Evolutionary conservation across 92 coral and sea anemone genomes (phyloP).

Genomic region (Actinernus sp.): DNA sequence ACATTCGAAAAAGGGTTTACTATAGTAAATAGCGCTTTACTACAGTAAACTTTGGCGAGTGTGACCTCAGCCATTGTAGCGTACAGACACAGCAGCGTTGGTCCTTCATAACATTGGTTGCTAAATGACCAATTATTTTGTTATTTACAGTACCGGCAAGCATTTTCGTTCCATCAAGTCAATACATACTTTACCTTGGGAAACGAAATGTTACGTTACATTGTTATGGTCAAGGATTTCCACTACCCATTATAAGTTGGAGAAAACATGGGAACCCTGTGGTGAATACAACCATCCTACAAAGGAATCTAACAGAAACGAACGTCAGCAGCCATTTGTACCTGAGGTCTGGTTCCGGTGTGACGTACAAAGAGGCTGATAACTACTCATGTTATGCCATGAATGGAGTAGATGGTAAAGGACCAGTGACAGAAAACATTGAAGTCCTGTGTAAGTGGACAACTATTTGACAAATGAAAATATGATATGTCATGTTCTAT

Average conservation of each 20-base stretch:
- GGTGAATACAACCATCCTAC: background rate
- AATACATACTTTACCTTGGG: conserved; percentile 1
- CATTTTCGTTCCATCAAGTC: conserved; percentile 8
- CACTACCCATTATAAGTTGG: conserved; percentile 52
- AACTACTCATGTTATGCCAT: too few relatives aligned
- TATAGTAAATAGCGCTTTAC: too few relatives aligned
- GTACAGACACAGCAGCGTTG: too few relatives aligned
- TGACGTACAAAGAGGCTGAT: conserved; percentile 53
- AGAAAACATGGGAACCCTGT: conserved; percentile 7
- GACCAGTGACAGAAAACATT: background rate
- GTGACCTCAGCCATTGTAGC: too few relatives aligned
- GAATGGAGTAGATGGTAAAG: too few relatives aligned
- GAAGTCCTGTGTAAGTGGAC: conserved; percentile 75
- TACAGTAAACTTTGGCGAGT: too few relatives aligned
- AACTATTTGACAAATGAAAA: too few relatives aligned
- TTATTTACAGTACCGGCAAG: conserved; percentile 31
- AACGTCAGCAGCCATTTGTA: conserved; percentile 44
- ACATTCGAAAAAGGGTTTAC: too few relatives aligned
- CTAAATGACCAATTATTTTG: too few relatives aligned
- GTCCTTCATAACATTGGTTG: too few relatives aligned
- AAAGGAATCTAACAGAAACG: background rate
- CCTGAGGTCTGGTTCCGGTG: conserved; percentile 40
- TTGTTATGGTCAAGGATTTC: conserved; percentile 59
- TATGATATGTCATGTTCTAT: too few relatives aligned
- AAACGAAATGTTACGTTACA: conserved; percentile 10